phyloP scores from a whole-genome alignment of 2,113 vertebrate species.

The Phaethornis superciliosus region DNA sequence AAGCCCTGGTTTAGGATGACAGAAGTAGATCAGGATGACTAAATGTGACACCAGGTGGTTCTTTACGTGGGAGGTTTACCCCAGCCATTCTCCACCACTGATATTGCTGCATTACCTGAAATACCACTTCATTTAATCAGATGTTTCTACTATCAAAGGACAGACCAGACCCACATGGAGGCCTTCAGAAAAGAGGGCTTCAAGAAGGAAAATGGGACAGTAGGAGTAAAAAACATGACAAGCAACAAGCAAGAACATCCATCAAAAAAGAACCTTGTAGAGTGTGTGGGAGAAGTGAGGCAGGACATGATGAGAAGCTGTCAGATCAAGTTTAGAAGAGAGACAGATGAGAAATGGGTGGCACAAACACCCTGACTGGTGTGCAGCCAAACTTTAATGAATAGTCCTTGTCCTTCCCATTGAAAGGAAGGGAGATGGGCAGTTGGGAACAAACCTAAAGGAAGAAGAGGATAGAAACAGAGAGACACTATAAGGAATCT shows the following conservation, averaged over 20 bases:
- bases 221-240: not conserved
- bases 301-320: not conserved
- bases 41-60: not conserved
- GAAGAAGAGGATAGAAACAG: not conserved
- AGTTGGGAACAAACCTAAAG: not conserved
- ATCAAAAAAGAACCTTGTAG: not conserved
- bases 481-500: not conserved
- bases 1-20: not conserved
- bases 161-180: not conserved
- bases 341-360: not conserved
- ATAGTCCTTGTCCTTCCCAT: not conserved
- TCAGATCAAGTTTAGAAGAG: not conserved
- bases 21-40: not conserved
- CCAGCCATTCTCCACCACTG: not conserved
- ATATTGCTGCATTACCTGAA: not conserved
- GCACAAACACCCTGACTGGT: not conserved
- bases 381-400: not conserved
- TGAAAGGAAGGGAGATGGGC: not conserved
- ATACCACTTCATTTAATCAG: not conserved
- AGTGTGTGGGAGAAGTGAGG: not conserved
- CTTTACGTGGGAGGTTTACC: not conserved
- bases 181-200: not conserved
- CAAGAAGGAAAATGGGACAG: not conserved
- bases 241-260: not conserved
- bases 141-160: not conserved